phyloP scores from a whole-genome alignment of 2,888 invertebrate species.

The Drosophila paramelanica region DNA sequence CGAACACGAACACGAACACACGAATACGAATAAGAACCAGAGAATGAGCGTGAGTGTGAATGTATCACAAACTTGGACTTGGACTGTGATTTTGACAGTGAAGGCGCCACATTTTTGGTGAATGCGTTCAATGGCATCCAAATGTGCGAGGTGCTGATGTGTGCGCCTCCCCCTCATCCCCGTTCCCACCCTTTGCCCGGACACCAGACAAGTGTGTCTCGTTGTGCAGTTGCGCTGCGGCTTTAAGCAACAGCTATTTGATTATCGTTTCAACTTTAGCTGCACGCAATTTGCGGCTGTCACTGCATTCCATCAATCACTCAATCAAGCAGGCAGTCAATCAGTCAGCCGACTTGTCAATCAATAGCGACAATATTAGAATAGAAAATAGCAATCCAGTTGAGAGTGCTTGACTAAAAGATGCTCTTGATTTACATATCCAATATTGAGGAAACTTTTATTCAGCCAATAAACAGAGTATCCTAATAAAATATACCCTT shows the following conservation, averaged over 20 bases:
- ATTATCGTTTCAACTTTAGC: slow-evolving; percentile 18
- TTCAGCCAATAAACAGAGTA: too few relatives aligned
- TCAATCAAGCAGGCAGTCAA: slow-evolving; percentile 8
- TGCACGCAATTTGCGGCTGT: slow-evolving; percentile 25
- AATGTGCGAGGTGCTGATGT: slow-evolving; percentile 13
- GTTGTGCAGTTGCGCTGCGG: slow-evolving; percentile 1
- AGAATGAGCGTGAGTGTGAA: background rate
- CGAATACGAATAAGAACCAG: background rate
- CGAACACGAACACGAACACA: background rate
- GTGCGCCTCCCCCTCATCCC: background rate
- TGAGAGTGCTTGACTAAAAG: background rate
- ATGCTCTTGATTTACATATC: background rate
- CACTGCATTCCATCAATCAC: slow-evolving; percentile 28
- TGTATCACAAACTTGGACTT: slow-evolving; percentile 46
- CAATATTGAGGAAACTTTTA: background rate
- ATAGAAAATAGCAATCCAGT: background rate
- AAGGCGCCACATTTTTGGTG: slow-evolving; percentile 37
- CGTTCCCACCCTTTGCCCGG: background rate
- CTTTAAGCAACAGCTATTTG: slow-evolving; percentile 16
- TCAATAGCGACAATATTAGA: slow-evolving; percentile 7
- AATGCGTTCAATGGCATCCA: slow-evolving; percentile 55
- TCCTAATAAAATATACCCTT: too few relatives aligned
- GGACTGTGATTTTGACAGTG: slow-evolving; percentile 44
- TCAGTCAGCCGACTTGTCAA: slow-evolving; percentile 3
- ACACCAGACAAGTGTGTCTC: too few relatives aligned